Evolutionary conservation across 2,888 invertebrate species (phyloP).

Genomic region (Entomobrya proxima): DNA sequence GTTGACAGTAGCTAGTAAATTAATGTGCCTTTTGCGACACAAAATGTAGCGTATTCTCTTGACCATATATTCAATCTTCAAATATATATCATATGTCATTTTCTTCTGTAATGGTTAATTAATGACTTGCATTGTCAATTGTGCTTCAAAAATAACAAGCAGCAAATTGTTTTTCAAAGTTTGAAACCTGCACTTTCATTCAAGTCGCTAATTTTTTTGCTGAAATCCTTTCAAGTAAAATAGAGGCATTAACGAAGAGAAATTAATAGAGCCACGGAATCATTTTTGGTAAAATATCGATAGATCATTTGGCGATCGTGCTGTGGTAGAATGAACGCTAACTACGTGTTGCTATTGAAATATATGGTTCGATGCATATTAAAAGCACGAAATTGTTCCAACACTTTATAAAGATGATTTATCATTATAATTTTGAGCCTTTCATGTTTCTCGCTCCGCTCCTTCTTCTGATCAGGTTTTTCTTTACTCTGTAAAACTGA

Average conservation of each 20-base stretch:
- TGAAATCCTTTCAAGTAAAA: background rate
- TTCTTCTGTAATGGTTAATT: background rate
- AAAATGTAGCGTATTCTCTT: too few relatives aligned
- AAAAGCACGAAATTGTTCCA: background rate
- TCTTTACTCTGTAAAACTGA: constrained; percentile 3
- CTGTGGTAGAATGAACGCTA: background rate
- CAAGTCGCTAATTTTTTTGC: background rate
- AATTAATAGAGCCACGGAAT: background rate
- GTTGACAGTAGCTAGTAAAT: too few relatives aligned
- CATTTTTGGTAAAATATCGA: background rate
- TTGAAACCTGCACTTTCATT: background rate
- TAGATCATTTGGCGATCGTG: background rate
- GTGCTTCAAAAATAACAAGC: background rate
- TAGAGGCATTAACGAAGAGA: background rate
- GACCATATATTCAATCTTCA: too few relatives aligned
- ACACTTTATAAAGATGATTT: background rate
- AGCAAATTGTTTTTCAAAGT: background rate
- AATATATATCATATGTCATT: too few relatives aligned
- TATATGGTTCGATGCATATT: background rate
- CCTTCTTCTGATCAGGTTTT: background rate
- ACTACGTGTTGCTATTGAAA: background rate
- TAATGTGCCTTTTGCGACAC: too few relatives aligned
- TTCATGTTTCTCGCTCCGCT: background rate
- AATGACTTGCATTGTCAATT: background rate
- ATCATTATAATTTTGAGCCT: constrained; percentile 1